Base-by-base conservation (phyloP, 2,888 invertebrate genomes). In the Zygogramma bicolorata region DNA sequence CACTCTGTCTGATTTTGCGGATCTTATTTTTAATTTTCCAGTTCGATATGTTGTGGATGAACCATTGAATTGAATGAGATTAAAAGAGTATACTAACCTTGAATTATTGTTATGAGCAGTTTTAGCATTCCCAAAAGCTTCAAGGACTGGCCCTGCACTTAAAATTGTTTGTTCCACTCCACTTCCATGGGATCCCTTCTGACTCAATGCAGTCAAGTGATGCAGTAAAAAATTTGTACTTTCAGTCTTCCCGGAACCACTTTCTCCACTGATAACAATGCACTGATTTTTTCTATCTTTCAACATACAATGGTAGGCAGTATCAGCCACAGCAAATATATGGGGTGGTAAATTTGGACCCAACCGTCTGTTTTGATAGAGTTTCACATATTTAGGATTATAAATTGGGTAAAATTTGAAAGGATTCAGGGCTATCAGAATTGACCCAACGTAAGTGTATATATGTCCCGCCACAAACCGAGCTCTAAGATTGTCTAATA, bases 51-150 rank as follows among this genome's bases (percentile, higher is more conserved):
- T 34, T 3, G 13, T 38, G n/a, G 10, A 7, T 38, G n/a, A 38
- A 13, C 38, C 3, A 38, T 38, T 38, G 2, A 3, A 10, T 38
- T 38, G 13, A 38, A 13, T 38, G 1, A 5, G n/a, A n/a, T 4
- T n/a, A 3, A 38, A 38, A 38, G n/a, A 60, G 15, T 6, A 46
- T 46, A 65, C 72, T 76, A 73, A 81, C 82, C 82, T 82, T 3
- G 97, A 97, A 88, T 98, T 98, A 88, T 98, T 97, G 87, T 98
- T 98, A 85, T 98, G 97, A 2, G 97, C 96, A 34, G 98, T 98
- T 89, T 97, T 98, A 0, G 98, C 97, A 88, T 98, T 98, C n/a
- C 98, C 98, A 87, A 98, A 98, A 5, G 98, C 98, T 90, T 98
- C 98, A 59, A 98, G 88, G 57, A 98, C 98, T 2, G 98, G 98